Evolutionary conservation across 1,140 invertebrate species (phyloP), one percentile per base, ranked within the genome.

Genomic region (Hylaeus volcanicus): DNA sequence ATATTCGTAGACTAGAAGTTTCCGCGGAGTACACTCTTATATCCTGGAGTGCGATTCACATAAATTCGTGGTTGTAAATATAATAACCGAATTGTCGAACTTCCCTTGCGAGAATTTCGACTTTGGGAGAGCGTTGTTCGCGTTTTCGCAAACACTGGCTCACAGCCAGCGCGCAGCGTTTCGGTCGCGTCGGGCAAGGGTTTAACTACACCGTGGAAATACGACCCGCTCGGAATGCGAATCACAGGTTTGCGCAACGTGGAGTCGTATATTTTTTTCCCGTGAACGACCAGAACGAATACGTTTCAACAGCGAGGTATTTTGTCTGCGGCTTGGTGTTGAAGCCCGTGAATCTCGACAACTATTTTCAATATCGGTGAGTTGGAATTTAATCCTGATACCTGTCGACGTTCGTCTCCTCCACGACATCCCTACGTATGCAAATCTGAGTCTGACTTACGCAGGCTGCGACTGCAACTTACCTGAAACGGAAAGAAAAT

Each of bases 371-470:
- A 8, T 8, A 68, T 6, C 3, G 26, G 3, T 11, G 45, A 1
- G 12, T 37, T 1, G 60, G 14, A 51, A 15, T 70, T 51, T 2
- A 15, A 55, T 79, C 61, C 15, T 37, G 15, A 55, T 56, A 45
- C 5, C 11, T 15, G 15, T 14, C 15, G 3, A 45, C n/a, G 26
- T 48, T 2, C 5, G 3, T 48, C 12, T 11, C 9, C 55, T 11
- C 8, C 26, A 11, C 12, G 2, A 26, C 14, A 43, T 14, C 12
- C 15, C 15, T 41, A 45, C 51, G 8, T 43, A 71, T 53, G 75
- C 45, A 63, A 78, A 78, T 72, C 8, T 39, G 5, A 72, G 53
- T 12, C n/a, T 37, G 45, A 43, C 53, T 56, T 55, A 70, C 15
- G 39, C 39, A 43, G 26, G 0, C 6, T 3, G 5, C 12, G 5